Percentiles rank a stretch among this genome's conserved stretches.
Conservation (phyloP, 2,888 invertebrate genomes). For the Bembecia ichneumoniformis region DNA sequence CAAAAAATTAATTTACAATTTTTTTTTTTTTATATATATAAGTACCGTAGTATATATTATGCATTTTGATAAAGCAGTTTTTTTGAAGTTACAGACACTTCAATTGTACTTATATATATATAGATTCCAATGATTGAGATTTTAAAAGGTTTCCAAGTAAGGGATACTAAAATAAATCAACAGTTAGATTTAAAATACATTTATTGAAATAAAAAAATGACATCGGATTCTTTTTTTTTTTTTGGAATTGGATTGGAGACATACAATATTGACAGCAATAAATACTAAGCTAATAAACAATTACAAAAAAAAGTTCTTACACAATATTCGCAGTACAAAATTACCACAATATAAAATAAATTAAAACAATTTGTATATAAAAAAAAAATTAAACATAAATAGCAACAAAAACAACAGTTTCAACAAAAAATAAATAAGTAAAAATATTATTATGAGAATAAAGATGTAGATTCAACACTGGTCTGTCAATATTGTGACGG, state of each 20-base stretch:
- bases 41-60: too few species aligned
- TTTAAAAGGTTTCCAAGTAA: neutral
- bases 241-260: conserved; percentile 59
- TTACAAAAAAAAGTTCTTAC: conserved; percentile 20
- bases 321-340: conserved; percentile 47
- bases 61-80: too few species aligned
- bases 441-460: conserved; percentile 24
- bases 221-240: conserved; percentile 37
- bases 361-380: conserved; percentile 57
- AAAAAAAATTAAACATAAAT: conserved; percentile 63
- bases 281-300: conserved; percentile 52
- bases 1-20: too few species aligned
- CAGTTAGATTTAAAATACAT: conserved; percentile 40
- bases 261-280: conserved; percentile 68
- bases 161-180: neutral
- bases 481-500: conserved; percentile 69
- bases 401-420: conserved; percentile 60
- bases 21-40: too few species aligned
- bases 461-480: conserved; percentile 66
- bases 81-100: too few species aligned
- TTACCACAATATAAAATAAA: conserved; percentile 60
- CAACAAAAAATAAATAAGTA: conserved; percentile 67
- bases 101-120: too few species aligned
- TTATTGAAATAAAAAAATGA: conserved; percentile 72
- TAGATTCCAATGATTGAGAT: neutral